Conservation (phyloP, 2,888 invertebrate species). For the Carterocephalus palaemon region DNA sequence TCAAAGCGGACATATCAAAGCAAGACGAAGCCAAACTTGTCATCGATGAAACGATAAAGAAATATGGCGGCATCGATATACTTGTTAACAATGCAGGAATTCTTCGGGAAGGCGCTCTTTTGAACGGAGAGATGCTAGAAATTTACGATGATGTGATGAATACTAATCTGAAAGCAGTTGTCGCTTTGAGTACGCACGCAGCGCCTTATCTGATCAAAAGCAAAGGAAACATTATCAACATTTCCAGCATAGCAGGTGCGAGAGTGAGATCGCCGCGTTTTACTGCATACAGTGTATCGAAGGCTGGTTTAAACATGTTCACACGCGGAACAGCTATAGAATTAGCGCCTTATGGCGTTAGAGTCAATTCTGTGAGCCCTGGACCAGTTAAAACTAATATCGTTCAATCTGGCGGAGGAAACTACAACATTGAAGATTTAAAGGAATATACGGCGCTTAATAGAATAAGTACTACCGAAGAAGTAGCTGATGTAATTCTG, state of each 20-base stretch:
- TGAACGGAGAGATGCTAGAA: conserved; percentile 35
- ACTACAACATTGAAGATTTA: conserved; percentile 62
- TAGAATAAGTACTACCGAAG: conserved; percentile 37
- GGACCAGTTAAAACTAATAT: conserved; percentile 50
- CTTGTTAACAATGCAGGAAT: conserved; percentile 48
- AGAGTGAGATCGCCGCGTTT: neutral
- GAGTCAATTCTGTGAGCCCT: conserved; percentile 39
- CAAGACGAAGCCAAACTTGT: conserved; percentile 38
- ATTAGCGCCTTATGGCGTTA: conserved; percentile 36
- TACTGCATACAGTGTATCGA: conserved; percentile 1
- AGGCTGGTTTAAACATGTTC: conserved; percentile 9
- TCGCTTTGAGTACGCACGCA: conserved; percentile 40
- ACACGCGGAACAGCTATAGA: conserved; percentile 5
- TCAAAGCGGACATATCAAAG: conserved; percentile 41
- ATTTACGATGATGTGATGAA: conserved; percentile 41
- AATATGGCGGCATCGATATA: conserved; percentile 44
- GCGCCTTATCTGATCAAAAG: conserved; percentile 40
- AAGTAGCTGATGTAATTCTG: conserved; percentile 39
- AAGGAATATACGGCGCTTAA: conserved; percentile 30
- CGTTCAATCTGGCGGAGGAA: conserved; percentile 53
- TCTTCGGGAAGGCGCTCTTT: conserved; percentile 27
- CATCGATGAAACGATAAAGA: conserved; percentile 38
- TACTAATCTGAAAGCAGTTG: conserved; percentile 40
- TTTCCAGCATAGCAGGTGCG: conserved; percentile 41
- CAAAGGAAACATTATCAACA: conserved; percentile 48